Evolutionary conservation across 2,888 invertebrate genomes (phyloP).

Genomic region (Sphinx pinastri): DNA sequence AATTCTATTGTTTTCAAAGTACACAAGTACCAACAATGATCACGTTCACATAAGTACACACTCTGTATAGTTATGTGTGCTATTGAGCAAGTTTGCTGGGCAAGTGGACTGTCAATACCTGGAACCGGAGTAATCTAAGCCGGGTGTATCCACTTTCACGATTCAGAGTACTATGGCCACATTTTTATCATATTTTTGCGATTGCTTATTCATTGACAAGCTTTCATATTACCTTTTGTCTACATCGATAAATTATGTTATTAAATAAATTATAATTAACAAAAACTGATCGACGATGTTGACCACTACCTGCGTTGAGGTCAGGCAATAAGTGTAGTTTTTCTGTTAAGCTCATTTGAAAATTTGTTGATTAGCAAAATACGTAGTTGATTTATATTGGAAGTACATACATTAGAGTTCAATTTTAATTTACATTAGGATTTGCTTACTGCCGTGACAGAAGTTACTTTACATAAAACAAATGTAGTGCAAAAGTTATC

Average conservation of each 20-base stretch:
- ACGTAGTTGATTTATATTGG: no score
- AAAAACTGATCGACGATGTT: neutral
- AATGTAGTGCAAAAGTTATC: neutral
- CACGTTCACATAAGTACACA: neutral
- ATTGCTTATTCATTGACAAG: neutral
- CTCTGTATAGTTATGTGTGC: constrained; percentile 15
- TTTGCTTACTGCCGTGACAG: no score
- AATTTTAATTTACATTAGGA: no score
- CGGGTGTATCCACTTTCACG: constrained; percentile 51
- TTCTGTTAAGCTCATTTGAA: no score
- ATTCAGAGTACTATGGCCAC: constrained; percentile 31
- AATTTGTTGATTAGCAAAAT: no score
- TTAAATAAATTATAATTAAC: neutral
- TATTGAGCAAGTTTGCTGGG: constrained; percentile 20
- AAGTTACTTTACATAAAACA: neutral
- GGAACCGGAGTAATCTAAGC: constrained; percentile 53
- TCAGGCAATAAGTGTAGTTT: no score
- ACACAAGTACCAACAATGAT: neutral
- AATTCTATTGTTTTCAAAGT: constrained; percentile 48
- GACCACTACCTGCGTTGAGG: no score
- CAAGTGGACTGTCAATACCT: constrained; percentile 48
- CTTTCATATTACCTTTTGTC: neutral
- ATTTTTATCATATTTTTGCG: constrained; percentile 9
- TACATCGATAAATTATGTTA: neutral
- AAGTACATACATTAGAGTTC: no score